Evolutionary conservation across 2,888 invertebrate genomes (phyloP), one percentile per base, ranked within the genome.

Genomic region (Synanthedon vespiformis): DNA sequence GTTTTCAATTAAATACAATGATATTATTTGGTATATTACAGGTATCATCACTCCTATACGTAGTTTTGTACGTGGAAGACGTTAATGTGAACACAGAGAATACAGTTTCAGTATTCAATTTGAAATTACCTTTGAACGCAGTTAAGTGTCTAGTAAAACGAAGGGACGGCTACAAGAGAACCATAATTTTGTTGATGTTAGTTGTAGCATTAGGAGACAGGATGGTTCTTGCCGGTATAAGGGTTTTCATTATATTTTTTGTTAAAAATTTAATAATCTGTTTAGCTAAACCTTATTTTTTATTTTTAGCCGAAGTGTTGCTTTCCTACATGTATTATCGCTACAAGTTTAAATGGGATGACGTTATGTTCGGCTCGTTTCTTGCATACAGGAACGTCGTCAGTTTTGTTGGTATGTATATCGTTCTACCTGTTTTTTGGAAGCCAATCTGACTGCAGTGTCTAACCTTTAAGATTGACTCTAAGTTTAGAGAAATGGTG

Each of bases 101-200:
- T 64, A 88, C 84, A 58, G 80, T 89, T n/a, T 85, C 79, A 1
- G 85, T 88, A 1, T 80, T 87, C 4, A 86, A 86, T 59, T 80
- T 88, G 75, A 75, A 79, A 3, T 64, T 83, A 6, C 87, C 88
- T 0, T 65, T 81, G 10, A 79, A 80, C 51, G 83, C 88, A 1
- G 73, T 86, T 53, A 80, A 87, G 10, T 88, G 90, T 50, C 89
- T 93, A 10, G 88, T 93, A 66, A 91, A 90, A 65, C 77, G 88
- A 48, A 89, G 93, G 1, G 90, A 90, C 2, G 90, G 90, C 52
- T 88, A 90, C 62, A 82, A 90, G 56, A 87, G 90, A 61, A 84
- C 84, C 61, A 89, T 92, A 62, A 91, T 93, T 53, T 72, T 91
- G 61, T 80, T 92, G 54, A 88, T 93, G 72, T 88, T 93, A 88